Evolutionary conservation across 2,888 invertebrate species (phyloP).

Genomic region (Sipha maydis): DNA sequence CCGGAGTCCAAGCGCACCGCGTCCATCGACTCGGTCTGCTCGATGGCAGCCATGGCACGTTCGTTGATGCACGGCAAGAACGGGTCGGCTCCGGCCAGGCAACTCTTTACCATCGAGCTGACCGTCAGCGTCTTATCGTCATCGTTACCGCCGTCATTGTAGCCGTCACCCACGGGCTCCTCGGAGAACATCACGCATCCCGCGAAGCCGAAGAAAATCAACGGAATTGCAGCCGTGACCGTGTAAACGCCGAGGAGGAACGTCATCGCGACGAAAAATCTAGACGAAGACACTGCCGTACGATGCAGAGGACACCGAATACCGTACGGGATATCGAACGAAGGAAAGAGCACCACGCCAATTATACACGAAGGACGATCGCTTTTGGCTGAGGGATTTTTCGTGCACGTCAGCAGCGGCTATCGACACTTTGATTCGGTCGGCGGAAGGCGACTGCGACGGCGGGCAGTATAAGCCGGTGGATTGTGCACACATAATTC

Average conservation of each 20-base stretch:
- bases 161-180: background rate
- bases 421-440: no score
- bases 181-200: slow-evolving; percentile 30
- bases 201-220: background rate
- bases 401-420: no score
- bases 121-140: background rate
- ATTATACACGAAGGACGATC: no score
- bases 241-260: background rate
- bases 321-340: background rate
- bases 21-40: slow-evolving; percentile 63
- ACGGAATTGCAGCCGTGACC: background rate
- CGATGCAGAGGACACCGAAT: background rate
- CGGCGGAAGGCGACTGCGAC: background rate
- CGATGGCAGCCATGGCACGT: slow-evolving; percentile 54
- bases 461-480: background rate
- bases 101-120: slow-evolving; percentile 14
- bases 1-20: slow-evolving; percentile 63
- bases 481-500: no score
- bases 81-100: slow-evolving; percentile 32
- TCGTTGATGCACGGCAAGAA: slow-evolving; percentile 50
- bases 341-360: no score
- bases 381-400: no score
- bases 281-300: background rate
- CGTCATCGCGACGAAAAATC: background rate
- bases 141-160: background rate